Conservation (phyloP, 2,888 invertebrate species). For the Acleris laterana region DNA sequence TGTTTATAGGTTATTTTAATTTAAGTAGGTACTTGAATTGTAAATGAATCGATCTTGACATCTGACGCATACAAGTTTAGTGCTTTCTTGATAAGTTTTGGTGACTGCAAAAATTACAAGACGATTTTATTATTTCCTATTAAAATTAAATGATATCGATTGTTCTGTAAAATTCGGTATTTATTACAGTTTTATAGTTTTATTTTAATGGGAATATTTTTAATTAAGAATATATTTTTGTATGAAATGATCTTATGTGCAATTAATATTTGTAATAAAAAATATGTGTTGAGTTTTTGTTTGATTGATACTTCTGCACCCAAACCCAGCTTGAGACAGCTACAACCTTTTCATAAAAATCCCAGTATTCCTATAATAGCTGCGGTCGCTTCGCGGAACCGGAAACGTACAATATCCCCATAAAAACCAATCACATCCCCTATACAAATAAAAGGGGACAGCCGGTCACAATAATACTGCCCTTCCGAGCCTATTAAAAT, state of each 20-base stretch:
- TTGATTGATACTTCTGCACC: conserved; percentile 43
- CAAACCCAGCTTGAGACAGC: not conserved
- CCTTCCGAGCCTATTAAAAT: conserved; percentile 36
- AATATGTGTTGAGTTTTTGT: conserved; percentile 66
- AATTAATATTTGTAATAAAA: conserved; percentile 83
- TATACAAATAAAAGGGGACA: conserved; percentile 33
- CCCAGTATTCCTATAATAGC: not conserved
- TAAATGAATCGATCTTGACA: conserved; percentile 31
- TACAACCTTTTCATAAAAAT: not conserved
- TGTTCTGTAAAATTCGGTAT: conserved; percentile 27
- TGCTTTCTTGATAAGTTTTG: conserved; percentile 21
- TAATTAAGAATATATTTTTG: conserved; percentile 83
- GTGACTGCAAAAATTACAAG: conserved; percentile 25
- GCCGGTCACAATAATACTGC: conserved; percentile 30
- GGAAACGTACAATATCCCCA: conserved; percentile 30
- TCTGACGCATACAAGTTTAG: conserved; percentile 12
- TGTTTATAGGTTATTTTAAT: conserved; percentile 18
- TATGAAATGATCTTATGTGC: conserved; percentile 82
- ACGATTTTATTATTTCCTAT: conserved; percentile 22
- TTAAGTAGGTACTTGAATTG: conserved; percentile 35
- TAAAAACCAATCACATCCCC: conserved; percentile 36
- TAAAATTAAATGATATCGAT: conserved; percentile 21
- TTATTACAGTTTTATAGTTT: conserved; percentile 68
- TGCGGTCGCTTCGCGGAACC: conserved; percentile 5
- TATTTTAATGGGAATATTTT: conserved; percentile 78